phyloP scores from a whole-genome alignment of 1,140 invertebrate genomes.

The Anadara kagoshimensis region DNA sequence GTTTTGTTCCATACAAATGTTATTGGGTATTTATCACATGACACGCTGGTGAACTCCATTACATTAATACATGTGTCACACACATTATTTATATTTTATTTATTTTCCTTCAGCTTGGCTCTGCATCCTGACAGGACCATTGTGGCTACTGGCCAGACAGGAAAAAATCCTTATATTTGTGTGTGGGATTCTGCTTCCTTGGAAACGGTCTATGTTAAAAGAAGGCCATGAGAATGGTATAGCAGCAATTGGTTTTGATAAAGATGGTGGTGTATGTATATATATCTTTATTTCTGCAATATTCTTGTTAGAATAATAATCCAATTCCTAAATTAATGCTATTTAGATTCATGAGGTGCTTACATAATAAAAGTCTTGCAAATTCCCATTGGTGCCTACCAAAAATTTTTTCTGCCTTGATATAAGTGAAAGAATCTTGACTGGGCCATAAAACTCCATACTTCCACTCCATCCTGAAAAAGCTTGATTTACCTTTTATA shows the following conservation, averaged over 20 bases:
- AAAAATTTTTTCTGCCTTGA: too few species aligned
- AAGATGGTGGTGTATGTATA: conserved; percentile 61
- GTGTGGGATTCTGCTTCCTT: conserved; percentile 69
- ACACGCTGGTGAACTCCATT: too few species aligned
- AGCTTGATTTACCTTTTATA: too few species aligned
- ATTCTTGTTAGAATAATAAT: not conserved
- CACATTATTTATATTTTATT: not conserved
- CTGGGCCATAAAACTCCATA: too few species aligned
- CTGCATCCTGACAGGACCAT: conserved; percentile 70
- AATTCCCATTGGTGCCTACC: too few species aligned
- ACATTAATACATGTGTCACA: not conserved
- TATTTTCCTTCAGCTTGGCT: conserved; percentile 58
- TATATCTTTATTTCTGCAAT: not conserved
- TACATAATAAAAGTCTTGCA: too few species aligned
- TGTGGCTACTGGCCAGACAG: conserved; percentile 73
- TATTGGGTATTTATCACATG: too few species aligned
- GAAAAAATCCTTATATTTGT: conserved; percentile 72
- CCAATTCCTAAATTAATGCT: too few species aligned
- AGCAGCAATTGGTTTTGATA: conserved; percentile 67
- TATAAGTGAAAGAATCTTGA: too few species aligned
- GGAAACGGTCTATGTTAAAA: conserved; percentile 70
- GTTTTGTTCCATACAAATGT: too few species aligned
- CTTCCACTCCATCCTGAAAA: too few species aligned
- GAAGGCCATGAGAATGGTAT: conserved; percentile 72
- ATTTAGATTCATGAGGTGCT: too few species aligned